These are phyloP conservation scores for Ormyrus labotus DNA, from an alignment of 2,888 invertebrate species.

Conservation along the genomic window DNA sequence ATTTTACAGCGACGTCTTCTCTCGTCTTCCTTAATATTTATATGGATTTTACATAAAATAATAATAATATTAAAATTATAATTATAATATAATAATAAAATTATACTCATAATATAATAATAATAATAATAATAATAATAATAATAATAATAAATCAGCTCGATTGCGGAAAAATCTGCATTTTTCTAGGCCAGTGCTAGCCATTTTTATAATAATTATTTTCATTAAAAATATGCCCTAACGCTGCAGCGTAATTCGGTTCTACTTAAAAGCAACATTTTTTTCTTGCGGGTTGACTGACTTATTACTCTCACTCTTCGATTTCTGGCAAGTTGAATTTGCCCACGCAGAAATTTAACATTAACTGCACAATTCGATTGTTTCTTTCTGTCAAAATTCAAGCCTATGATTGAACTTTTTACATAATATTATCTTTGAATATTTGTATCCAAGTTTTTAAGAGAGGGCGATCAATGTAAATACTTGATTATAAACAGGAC, in stretches of 20 bases:
- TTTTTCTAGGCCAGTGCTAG: conserved; percentile 46
- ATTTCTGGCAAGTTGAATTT: conserved; percentile 14
- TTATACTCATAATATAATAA: neutral
- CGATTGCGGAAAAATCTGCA: conserved; percentile 37
- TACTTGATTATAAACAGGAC: neutral
- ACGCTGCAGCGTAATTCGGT: conserved; percentile 43
- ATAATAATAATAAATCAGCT: conserved; percentile 47
- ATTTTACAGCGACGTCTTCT: conserved; percentile 53
- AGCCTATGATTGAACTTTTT: no score
- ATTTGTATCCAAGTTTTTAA: no score
- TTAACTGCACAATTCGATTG: conserved; percentile 29
- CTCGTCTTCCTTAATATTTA: conserved; percentile 38
- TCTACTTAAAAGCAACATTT: conserved; percentile 38
- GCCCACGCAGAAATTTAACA: neutral
- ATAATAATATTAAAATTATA: conserved; percentile 22
- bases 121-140: neutral
- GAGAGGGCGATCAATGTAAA: no score
- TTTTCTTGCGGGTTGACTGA: conserved; percentile 22
- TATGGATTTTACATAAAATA: conserved; percentile 48
- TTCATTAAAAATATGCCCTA: conserved; percentile 42
- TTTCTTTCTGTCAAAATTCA: neutral
- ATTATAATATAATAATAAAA: conserved; percentile 25
- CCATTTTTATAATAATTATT: conserved; percentile 42
- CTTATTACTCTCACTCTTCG: neutral
- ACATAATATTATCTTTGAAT: no score